Base-by-base conservation (phyloP, 2,888 invertebrate species). In the Drosophila mercatorum region DNA sequence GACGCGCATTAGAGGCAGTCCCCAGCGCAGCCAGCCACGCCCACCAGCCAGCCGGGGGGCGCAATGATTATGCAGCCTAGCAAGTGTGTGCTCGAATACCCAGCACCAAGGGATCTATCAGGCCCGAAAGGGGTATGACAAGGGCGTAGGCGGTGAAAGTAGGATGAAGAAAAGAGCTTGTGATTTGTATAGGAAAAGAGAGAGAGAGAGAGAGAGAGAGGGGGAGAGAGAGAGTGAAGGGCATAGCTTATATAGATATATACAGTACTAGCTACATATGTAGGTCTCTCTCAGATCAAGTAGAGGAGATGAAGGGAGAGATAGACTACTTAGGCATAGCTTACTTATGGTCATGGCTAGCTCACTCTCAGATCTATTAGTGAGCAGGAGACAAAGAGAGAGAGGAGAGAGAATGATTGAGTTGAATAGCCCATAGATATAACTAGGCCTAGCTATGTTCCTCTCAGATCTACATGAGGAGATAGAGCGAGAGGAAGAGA, bases 1-100 rank as follows among this genome's bases (percentile, higher is more conserved):
- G 85, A 86, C 72, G 88, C 72, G 83, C 85, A 89, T 89, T 85
- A 89, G 80, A 78, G 74, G 72, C 89, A 68, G 75, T 75, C 72
- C 62, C 53, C 43, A 62, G 14, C 70, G 62, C 68, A 58, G 52
- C 28, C 60, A 44, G 72, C 70, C 76, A 81, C 85, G 66, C 78
- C 75, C 69, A 56, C 62, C 14, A 44, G 70, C 22, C 34, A 64
- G 17, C 52, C 34, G 61, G 17, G 14, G 52, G 68, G 63, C 76
- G 44, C 68, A 68, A 72, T 84, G 82, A 84, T 84, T 89, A 84
- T 89, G 88, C 85, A 73, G 71, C 66, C 59, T 17, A 53, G 62
- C 60, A 46, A 67, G 41, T 71, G 31, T 60, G 55, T 7, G 5
- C 47, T 49, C 34, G n/a, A n/a, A 79, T 60, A 63, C 63, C 52